phyloP scores from a whole-genome alignment of 2,888 invertebrate species.

The Pharmacophagus antenor region DNA sequence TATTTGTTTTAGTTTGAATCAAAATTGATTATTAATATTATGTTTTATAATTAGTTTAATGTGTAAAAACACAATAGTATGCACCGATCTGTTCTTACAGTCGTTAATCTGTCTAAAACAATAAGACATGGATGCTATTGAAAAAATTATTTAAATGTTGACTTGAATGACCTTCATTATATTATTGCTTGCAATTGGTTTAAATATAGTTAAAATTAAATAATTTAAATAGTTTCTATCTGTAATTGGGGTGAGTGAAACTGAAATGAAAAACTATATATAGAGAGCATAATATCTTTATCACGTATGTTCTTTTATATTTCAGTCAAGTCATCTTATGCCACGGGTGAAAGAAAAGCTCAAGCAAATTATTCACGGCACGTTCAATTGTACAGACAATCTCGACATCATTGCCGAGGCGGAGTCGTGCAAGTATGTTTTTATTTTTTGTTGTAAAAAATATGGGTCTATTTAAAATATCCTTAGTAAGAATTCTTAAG shows the following conservation, averaged over 20 bases:
- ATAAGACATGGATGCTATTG: no score
- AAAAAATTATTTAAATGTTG: no score
- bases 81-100: no score
- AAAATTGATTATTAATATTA: no score
- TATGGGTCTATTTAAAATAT: not conserved
- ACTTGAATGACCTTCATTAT: no score
- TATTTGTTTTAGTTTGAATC: no score
- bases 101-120: no score
- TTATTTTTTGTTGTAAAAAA: slow-evolving; percentile 19
- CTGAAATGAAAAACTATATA: not conserved
- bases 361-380: slow-evolving; percentile 24
- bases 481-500: not conserved
- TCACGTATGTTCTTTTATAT: slow-evolving; percentile 20
- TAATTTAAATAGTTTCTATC: not conserved
- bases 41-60: no score
- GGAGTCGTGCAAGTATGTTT: slow-evolving; percentile 26
- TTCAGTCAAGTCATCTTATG: slow-evolving; percentile 12
- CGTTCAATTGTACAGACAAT: slow-evolving; percentile 26
- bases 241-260: no score
- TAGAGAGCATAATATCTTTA: not conserved
- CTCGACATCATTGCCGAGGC: slow-evolving; percentile 21
- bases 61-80: no score
- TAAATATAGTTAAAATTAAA: no score
- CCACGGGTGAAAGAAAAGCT: slow-evolving; percentile 19
- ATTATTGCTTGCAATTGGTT: no score